Base-by-base conservation (phyloP, 2,797 vertebrate species). In the Percopsis omiscomaycus region DNA sequence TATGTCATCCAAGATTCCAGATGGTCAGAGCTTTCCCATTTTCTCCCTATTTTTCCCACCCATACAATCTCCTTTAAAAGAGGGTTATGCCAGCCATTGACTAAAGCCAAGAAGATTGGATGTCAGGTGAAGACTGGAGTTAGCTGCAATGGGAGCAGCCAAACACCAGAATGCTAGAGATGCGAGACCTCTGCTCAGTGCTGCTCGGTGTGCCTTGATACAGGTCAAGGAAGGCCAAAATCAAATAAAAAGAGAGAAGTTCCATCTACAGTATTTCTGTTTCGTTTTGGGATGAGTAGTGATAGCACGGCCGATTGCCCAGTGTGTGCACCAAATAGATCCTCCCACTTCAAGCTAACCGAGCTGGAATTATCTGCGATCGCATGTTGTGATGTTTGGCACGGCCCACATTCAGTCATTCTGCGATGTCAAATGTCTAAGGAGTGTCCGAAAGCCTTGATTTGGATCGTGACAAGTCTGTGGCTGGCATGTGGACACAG, bases 1-100 rank as follows among this genome's bases (percentile, higher is more conserved):
- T 89, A 89, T 89, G 81, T 87, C 77, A 83, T 84, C 89, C 85
- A 86, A 90, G 84, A 82, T 85, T 90, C 90, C 91, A 93, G 92
- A 92, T 93, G 90, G 92, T 89, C 88, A 81, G 84, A 89, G 89
- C 49, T 59, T 55, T 58, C 29, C 48, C 52, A 5, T 11, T 12
- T 11, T 14, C 56, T 53, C 62, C 70, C 65, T 71, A 71, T 55
- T 72, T 49, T 13, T 48, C 28, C 81, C 64, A 51, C 45, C 69
- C 65, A 74, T 71, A 65, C 74, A 74, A 78, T 52, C 81, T 84
- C 64, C 64, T 84, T 81, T 77, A 16, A 58, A 55, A 29, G 67
- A 79, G 75, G 79, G 76, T 82, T 72, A 84, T 69, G 75, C 80
- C 86, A 86, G 73, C 62, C 42, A 78, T 79, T 29, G 47, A 78